These are phyloP conservation scores for Apis laboriosa DNA, from an alignment of 1,140 invertebrate species.

Conservation along the genomic window DNA sequence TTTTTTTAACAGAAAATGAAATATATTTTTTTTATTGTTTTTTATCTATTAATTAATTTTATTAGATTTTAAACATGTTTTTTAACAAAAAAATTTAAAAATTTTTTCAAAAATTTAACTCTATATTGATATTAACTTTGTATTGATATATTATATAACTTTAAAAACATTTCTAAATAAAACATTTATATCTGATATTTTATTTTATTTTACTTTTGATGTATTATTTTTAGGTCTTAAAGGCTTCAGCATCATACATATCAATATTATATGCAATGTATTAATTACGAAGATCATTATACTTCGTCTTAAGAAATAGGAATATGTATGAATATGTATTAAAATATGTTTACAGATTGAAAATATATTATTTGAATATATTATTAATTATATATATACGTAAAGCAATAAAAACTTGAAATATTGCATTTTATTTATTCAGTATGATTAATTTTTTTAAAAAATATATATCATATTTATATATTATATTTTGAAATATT, in stretches of 20 bases:
- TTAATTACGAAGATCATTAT: not conserved
- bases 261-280: constrained; percentile 47
- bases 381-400: not conserved
- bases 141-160: not conserved
- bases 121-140: not conserved
- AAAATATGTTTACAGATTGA: not conserved
- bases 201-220: not conserved
- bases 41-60: no score
- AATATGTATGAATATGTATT: not conserved
- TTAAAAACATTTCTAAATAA: not conserved
- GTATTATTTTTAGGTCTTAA: constrained; percentile 45
- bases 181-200: not conserved
- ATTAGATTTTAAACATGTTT: no score
- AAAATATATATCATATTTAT: no score
- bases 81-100: no score
- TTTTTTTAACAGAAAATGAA: no score
- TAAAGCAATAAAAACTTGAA: not conserved
- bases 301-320: not conserved
- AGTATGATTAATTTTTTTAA: no score
- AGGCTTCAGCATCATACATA: constrained; percentile 43
- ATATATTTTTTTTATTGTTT: no score
- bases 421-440: not conserved
- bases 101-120: no score
- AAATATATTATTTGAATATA: not conserved
- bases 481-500: no score